Evolutionary conservation across 1,140 invertebrate genomes (phyloP), one percentile per base, ranked within the genome.

Genomic region (Steinernema feltiae): DNA sequence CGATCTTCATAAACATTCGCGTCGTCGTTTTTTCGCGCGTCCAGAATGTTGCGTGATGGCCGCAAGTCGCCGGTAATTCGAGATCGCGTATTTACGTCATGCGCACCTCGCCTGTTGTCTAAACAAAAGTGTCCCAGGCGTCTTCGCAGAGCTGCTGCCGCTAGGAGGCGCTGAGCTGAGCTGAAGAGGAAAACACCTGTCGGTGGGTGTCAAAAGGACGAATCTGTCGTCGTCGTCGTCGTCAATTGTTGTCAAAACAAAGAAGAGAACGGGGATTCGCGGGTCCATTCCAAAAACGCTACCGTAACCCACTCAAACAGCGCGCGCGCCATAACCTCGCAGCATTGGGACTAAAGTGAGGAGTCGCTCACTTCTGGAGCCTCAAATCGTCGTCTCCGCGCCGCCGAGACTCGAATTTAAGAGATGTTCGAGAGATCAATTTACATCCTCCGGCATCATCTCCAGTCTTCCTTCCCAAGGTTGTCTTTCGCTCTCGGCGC

Each of bases 351-450:
- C 53, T 63, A 63, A 63, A 63, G 53, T 63, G 53, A 63, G 53
- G 18, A 41, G 7, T 63, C 53, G 53, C 15, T 3, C 53, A 3
- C 24, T n/a, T 63, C 53, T 12, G 15, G 53, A n/a, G 7, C 41
- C 41, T 46, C n/a, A 46, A 27, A 41, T 41, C 35, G 35, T n/a
- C 7, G 35, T 7, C 35, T 41, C 35, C 7, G 35, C 35, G 35
- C 35, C 7, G 35, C 35, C 7, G 35, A 41, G 35, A 21, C 53
- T 27, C 53, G 53, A 7, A 63, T 63, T 63, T 63, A 63, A 63
- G 53, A 63, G 24, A 63, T 63, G 53, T 63, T 63, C 53, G 53
- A 63, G 53, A 63, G 53, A 63, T 63, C 53, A 63, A 63, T 63
- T 63, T 27, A 63, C 53, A 63, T 63, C 53, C 24, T 15, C 2